These are phyloP conservation scores for Trachythela sp. DNA, from an alignment of 64 coral and sea anemone genomes.

Conservation along the genomic window DNA sequence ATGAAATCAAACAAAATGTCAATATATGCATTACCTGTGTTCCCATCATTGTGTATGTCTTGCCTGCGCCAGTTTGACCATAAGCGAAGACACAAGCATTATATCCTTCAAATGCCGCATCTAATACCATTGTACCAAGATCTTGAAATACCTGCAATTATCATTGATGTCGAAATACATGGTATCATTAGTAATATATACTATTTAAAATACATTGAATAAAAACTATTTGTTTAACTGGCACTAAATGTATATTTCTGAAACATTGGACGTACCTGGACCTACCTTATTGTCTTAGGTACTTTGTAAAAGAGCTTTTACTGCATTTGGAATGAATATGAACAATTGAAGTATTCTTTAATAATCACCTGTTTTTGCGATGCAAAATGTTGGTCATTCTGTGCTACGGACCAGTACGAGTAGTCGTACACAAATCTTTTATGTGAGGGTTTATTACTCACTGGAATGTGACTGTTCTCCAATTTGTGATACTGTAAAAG, in stretches of 20 bases:
- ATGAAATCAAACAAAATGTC: not conserved
- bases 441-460: not conserved
- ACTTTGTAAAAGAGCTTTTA: too few species aligned
- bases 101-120: slow-evolving; percentile 90
- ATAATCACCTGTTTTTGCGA: slow-evolving; percentile 67
- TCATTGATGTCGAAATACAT: too few species aligned
- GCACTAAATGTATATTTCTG: too few species aligned
- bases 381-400: slow-evolving; percentile 64
- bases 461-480: not conserved
- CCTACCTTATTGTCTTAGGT: too few species aligned
- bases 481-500: not conserved
- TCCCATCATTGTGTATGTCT: slow-evolving; percentile 98
- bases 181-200: too few species aligned
- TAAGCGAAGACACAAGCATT: slow-evolving; percentile 98
- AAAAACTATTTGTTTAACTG: too few species aligned
- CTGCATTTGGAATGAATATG: not conserved
- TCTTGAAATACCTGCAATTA: slow-evolving; percentile 74
- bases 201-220: too few species aligned
- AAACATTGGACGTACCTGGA: too few species aligned
- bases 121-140: slow-evolving; percentile 73
- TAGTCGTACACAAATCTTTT: slow-evolving; percentile 73
- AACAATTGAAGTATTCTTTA: not conserved
- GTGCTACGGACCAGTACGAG: slow-evolving; percentile 87
- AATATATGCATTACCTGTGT: slow-evolving; percentile 45
- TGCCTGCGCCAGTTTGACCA: slow-evolving; percentile 96